phyloP scores from a whole-genome alignment of 2,888 invertebrate genomes.

The Troides helena region DNA sequence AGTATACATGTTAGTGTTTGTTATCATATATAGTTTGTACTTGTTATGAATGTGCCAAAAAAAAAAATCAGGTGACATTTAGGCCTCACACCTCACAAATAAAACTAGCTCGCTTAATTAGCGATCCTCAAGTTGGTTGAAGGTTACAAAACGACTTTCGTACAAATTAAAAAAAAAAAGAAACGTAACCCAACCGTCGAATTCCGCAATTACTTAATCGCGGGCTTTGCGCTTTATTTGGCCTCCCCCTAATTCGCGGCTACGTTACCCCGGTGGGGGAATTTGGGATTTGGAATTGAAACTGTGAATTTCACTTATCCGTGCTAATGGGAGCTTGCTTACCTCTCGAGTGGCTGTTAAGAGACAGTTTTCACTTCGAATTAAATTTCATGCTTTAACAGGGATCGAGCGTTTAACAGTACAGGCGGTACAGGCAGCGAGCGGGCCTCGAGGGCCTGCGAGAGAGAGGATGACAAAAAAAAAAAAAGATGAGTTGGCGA shows the following conservation, averaged over 20 bases:
- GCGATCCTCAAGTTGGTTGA: slow-evolving; percentile 11
- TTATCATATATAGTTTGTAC: too few species aligned
- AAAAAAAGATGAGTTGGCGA: slow-evolving; percentile 13
- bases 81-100: slow-evolving; percentile 19
- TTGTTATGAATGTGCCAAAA: background rate
- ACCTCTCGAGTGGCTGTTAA: slow-evolving; percentile 28
- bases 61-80: background rate
- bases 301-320: slow-evolving; percentile 42
- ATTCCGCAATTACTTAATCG: slow-evolving; percentile 30
- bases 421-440: background rate
- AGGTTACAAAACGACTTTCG: slow-evolving; percentile 16
- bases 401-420: slow-evolving; percentile 13
- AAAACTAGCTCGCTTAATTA: slow-evolving; percentile 20
- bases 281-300: slow-evolving; percentile 34
- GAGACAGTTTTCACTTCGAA: slow-evolving; percentile 29
- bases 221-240: slow-evolving; percentile 21
- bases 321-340: slow-evolving; percentile 36
- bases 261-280: slow-evolving; percentile 32
- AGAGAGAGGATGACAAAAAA: too few species aligned
- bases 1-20: too few species aligned
- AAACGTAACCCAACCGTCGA: slow-evolving; percentile 4
- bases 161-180: slow-evolving; percentile 15
- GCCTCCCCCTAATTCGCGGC: slow-evolving; percentile 33
- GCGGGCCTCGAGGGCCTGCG: slow-evolving; percentile 13
- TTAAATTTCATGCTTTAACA: slow-evolving; percentile 26